Base-by-base conservation (phyloP, 2,888 invertebrate species). In the Rhogogaster chlorosoma region DNA sequence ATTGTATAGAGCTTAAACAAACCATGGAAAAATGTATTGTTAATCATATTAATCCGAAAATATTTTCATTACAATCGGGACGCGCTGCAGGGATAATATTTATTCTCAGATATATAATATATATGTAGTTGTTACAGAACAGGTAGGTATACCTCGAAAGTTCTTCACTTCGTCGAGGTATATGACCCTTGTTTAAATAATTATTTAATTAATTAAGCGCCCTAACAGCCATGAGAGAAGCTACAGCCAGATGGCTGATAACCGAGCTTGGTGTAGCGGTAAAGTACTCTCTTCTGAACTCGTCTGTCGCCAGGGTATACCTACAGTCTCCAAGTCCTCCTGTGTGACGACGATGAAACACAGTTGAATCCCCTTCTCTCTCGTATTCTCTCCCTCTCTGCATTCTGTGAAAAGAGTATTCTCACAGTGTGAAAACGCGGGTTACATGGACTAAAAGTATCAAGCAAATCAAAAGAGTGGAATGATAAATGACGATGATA, bases 191-290 rank as follows among this genome's bases (percentile, higher is more conserved):
- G 83, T 83, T 83, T 49, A 83, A 83, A 70, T 83, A 83, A 83
- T 83, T 83, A 83, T 83, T 83, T 70, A 83, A 83, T 83, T 83
- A 83, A 83, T 83, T 49, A 64, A 45, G 45, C 83, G 67, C 45
- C 67, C 83, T 70, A 83, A 83, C 67, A 83, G 83, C 67, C 67
- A 83, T 45, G 83, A 83, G 83, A 83, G 83, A 83, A 67, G 83
- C 83, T 70, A 83, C 67, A 83, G 45, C 83, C 67, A 83, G 38
- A 67, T 83, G 67, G 67, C 49, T 83, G 83, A 83, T 83, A 83
- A 83, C 67, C 83, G 67, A 83, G 70, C 45, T 83, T 83, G 83
- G 83, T 83, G 67, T 83, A 83, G 83, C 83, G 83, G 83, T 83
- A 83, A 83, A 83, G 67, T 80, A 80, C 80, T 80, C 80, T 80